phyloP scores from a whole-genome alignment of 53 echinoderm and acorn worm species.

The Holothuria scabra region DNA sequence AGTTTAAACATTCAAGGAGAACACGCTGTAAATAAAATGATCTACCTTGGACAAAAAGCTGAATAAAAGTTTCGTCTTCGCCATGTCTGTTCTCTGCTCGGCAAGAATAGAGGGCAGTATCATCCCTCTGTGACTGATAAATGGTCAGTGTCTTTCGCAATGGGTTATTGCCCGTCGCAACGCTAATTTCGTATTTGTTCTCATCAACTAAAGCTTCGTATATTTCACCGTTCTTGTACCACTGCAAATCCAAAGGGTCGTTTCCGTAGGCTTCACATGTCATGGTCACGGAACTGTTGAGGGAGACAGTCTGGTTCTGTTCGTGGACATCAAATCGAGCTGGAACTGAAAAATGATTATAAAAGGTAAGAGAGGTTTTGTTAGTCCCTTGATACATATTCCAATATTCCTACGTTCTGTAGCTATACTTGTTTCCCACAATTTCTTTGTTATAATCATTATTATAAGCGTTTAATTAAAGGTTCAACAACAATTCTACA shows the following conservation, averaged over 20 bases:
- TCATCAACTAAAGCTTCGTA: slow-evolving; percentile 67
- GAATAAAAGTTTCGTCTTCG: slow-evolving; percentile 72
- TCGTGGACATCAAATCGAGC: slow-evolving; percentile 80
- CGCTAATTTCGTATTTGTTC: slow-evolving; percentile 66
- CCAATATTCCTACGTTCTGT: too few species aligned
- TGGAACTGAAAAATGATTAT: slow-evolving; percentile 70
- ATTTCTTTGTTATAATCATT: too few species aligned
- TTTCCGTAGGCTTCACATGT: slow-evolving; percentile 82
- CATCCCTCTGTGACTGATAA: slow-evolving; percentile 64
- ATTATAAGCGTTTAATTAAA: too few species aligned
- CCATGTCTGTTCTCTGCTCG: slow-evolving; percentile 86
- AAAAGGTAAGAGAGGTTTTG: not conserved
- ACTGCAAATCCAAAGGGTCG: slow-evolving; percentile 76
- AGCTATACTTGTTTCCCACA: too few species aligned
- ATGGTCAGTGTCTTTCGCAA: slow-evolving; percentile 71
- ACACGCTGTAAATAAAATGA: not conserved
- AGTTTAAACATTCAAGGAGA: too few species aligned
- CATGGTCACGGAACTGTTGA: slow-evolving; percentile 58
- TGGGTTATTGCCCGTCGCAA: slow-evolving; percentile 34
- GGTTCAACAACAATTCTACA: too few species aligned
- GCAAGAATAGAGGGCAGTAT: slow-evolving; percentile 83
- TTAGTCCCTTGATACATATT: too few species aligned
- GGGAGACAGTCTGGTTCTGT: slow-evolving; percentile 75
- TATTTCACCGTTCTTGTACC: slow-evolving; percentile 82
- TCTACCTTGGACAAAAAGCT: slow-evolving; percentile 81